phyloP scores from a whole-genome alignment of 2,888 invertebrate species.

The Andricus curvator region DNA sequence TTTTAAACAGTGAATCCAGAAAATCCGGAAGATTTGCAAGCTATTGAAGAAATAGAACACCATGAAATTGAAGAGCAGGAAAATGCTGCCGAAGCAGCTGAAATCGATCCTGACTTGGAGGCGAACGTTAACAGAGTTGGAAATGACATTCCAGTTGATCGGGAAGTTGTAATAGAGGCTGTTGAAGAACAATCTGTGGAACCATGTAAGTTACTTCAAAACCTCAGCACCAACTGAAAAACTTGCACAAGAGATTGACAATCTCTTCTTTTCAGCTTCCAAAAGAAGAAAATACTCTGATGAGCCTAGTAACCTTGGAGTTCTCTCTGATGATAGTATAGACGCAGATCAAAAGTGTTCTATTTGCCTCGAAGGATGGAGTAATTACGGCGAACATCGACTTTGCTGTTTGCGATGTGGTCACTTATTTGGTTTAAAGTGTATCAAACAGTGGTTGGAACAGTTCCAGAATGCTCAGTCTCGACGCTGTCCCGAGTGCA shows the following conservation, averaged over 20 bases:
- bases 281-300: slow-evolving; percentile 26
- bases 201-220: neutral
- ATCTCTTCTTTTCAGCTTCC: slow-evolving; percentile 17
- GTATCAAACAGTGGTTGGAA: slow-evolving; percentile 88
- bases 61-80: neutral
- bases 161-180: slow-evolving; percentile 26
- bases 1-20: slow-evolving; percentile 24
- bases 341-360: slow-evolving; percentile 81
- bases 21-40: neutral
- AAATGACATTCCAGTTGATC: slow-evolving; percentile 31
- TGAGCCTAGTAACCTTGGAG: slow-evolving; percentile 6
- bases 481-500: slow-evolving; percentile 93
- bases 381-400: slow-evolving; percentile 91
- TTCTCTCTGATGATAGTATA: slow-evolving; percentile 41
- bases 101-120: neutral
- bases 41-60: neutral
- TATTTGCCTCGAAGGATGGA: slow-evolving; percentile 94
- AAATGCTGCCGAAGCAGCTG: neutral
- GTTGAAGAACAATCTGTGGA: slow-evolving; percentile 13
- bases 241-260: neutral
- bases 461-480: slow-evolving; percentile 79
- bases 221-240: neutral
- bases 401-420: slow-evolving; percentile 94
- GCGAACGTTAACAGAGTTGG: neutral
- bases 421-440: slow-evolving; percentile 92